Evolutionary conservation across 2,888 invertebrate species (phyloP), one percentile per base, ranked within the genome.

Genomic region (Ferrisia virgata): DNA sequence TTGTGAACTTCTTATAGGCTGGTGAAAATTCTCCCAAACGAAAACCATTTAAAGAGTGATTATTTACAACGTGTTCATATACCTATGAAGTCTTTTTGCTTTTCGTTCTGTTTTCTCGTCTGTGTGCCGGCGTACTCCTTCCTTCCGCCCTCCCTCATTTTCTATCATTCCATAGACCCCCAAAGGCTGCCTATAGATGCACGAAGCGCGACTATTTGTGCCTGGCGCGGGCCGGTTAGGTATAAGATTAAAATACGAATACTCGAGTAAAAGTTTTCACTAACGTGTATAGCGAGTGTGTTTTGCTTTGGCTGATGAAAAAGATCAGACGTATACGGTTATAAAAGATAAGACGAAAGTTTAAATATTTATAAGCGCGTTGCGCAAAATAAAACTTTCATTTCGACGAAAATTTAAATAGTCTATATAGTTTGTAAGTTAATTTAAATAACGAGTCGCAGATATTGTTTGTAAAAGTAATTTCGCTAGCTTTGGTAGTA

Each of bases 371-470:
- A 72, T 33, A 33, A 72, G 36, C 72, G 33, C 72, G 72, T 72
- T 72, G 58, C 58, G 28, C 58, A 15, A 2, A 33, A 33, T 33
- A 33, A 72, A 72, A 72, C 33, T 72, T 72, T 33, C 33, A 72
- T 72, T 72, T 72, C 72, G 72, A 72, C 72, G 72, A 72, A 72
- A 64, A 72, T 72, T 72, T 72, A 72, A 72, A 72, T 72, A 8
- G 72, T 72, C 33, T 72, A n/a, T 33, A 33, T 64, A 72, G 33
- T 72, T 72, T 25, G 15, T 72, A 72, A 31, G 31, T 72, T 18
- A 72, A 72, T 72, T 72, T 72, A 72, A 72, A 72, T 36, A 72
- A 22, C 58, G 11, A 53, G 53, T 40, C 13, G 18, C 2, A 53
- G 53, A 53, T 18, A 53, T 53, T n/a, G 53, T 53, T 53, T 18